phyloP scores from a whole-genome alignment of 1,140 invertebrate species.

The Catajapyx aquilonaris region DNA sequence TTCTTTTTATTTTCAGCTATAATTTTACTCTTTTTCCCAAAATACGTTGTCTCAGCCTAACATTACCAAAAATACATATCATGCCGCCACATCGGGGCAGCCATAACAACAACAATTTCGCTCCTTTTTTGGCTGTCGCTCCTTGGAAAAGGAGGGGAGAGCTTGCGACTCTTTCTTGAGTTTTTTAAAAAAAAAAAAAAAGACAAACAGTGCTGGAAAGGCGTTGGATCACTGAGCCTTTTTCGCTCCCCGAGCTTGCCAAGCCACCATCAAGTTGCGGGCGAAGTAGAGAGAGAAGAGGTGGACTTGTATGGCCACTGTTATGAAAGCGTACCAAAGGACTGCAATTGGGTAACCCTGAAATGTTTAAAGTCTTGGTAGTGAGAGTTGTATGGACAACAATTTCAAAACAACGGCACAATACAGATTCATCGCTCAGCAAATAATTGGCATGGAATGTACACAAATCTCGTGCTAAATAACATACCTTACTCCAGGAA shows the following conservation, averaged over 20 bases:
- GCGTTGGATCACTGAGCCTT: constrained; percentile 18
- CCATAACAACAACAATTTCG: too few relatives aligned
- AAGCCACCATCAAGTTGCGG: constrained; percentile 61
- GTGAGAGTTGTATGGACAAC: neutral
- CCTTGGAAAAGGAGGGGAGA: too few relatives aligned
- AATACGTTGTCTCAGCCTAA: too few relatives aligned
- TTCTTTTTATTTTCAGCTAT: too few relatives aligned
- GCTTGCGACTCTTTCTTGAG: too few relatives aligned
- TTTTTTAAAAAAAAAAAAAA: too few relatives aligned
- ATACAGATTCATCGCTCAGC: neutral
- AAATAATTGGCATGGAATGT: neutral
- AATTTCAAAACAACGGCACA: neutral
- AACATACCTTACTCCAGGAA: too few relatives aligned
- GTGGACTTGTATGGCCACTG: constrained; percentile 76
- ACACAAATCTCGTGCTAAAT: neutral
- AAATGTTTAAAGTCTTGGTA: constrained; percentile 17
- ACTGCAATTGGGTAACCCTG: constrained; percentile 78
- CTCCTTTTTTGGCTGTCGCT: too few relatives aligned
- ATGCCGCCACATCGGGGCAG: too few relatives aligned
- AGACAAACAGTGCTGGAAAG: too few relatives aligned
- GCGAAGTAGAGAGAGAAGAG: constrained; percentile 75
- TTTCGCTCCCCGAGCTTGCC: constrained; percentile 50
- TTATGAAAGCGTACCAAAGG: constrained; percentile 82
- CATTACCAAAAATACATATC: too few relatives aligned
- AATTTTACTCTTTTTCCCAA: too few relatives aligned